A percentile compares a stretch with the other conserved stretches of the same genome.
phyloP scores from a whole-genome alignment of 2,113 vertebrate species.

The Synchiropus splendidus region DNA sequence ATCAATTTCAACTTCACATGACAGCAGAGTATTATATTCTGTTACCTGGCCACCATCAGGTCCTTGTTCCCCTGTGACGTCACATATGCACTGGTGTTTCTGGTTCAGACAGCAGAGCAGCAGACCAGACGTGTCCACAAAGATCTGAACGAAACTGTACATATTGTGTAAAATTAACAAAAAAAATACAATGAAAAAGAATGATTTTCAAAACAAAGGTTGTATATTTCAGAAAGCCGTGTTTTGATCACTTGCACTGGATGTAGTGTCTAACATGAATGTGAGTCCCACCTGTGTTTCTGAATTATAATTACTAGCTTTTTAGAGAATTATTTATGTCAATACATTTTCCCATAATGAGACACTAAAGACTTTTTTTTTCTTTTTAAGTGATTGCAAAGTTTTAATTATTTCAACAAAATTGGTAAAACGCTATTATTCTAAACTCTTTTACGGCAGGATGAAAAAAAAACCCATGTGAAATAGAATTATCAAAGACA shows the following conservation, averaged over 20 bases:
- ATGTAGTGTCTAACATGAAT: slow-evolving; percentile 93
- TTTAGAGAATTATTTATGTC: slow-evolving; percentile 99
- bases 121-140: slow-evolving; percentile 65
- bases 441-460: slow-evolving; percentile 32
- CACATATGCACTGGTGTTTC: slow-evolving; percentile 20
- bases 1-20: too few relatives aligned
- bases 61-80: slow-evolving; percentile 1
- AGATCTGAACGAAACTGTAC: slow-evolving; percentile 85
- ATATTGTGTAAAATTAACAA: slow-evolving; percentile 74
- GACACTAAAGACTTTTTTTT: slow-evolving; percentile 74
- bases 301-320: slow-evolving; percentile 76
- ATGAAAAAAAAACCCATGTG: slow-evolving; percentile 39
- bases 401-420: slow-evolving; percentile 62
- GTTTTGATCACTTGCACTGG: slow-evolving; percentile 96
- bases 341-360: slow-evolving; percentile 73
- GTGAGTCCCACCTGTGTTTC: slow-evolving; percentile 88
- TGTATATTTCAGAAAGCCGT: slow-evolving; percentile 85
- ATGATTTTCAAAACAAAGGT: slow-evolving; percentile 72
- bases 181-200: slow-evolving; percentile 36
- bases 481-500: slow-evolving; percentile 55
- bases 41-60: too few relatives aligned
- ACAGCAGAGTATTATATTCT: too few relatives aligned
- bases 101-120: slow-evolving; percentile 40
- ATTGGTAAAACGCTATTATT: slow-evolving; percentile 54
- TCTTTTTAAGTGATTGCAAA: slow-evolving; percentile 80